phyloP scores from a whole-genome alignment of 2,797 vertebrate genomes.

The Oreonectes daqikongensis region DNA sequence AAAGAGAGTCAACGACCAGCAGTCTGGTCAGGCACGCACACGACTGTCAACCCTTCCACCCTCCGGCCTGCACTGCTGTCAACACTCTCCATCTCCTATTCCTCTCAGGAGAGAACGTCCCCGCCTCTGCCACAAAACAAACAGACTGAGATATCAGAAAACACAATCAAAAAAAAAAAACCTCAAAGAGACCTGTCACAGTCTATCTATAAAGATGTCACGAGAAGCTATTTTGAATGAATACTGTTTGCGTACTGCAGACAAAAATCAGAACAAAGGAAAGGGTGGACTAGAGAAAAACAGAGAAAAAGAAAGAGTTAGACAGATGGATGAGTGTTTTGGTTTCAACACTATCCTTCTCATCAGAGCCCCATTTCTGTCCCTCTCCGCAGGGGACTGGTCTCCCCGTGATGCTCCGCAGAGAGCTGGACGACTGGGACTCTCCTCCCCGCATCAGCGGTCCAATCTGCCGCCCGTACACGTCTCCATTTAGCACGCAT shows the following conservation, averaged over 20 bases:
- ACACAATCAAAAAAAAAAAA: conserved; percentile 43
- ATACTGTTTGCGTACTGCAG: conserved; percentile 14
- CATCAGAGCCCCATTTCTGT: conserved; percentile 74
- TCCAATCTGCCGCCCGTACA: conserved; percentile 65
- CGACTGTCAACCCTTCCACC: conserved; percentile 62
- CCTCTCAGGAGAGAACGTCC: conserved; percentile 48
- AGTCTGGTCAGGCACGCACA: conserved; percentile 60
- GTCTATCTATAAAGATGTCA: conserved; percentile 47
- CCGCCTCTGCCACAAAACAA: conserved; percentile 44
- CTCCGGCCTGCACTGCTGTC: conserved; percentile 61
- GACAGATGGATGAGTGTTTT: conserved; percentile 70
- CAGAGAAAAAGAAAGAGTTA: conserved; percentile 49
- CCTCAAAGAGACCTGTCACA: conserved; percentile 49
- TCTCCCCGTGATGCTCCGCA: conserved; percentile 70
- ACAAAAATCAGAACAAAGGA: conserved; percentile 38
- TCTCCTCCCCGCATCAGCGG: conserved; percentile 53
- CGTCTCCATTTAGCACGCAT: conserved; percentile 67
- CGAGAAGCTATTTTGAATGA: conserved; percentile 40
- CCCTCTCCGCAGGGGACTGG: conserved; percentile 68
- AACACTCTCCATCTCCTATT: conserved; percentile 48
- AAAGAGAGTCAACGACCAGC: conserved; percentile 66
- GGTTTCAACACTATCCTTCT: conserved; percentile 73
- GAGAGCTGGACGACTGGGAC: conserved; percentile 74
- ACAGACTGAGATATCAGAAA: conserved; percentile 46
- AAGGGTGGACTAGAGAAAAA: conserved; percentile 41